Evolutionary conservation across 2,797 vertebrate genomes (phyloP), one percentile per base, ranked within the genome.

Genomic region (Erethizon dorsatum): DNA sequence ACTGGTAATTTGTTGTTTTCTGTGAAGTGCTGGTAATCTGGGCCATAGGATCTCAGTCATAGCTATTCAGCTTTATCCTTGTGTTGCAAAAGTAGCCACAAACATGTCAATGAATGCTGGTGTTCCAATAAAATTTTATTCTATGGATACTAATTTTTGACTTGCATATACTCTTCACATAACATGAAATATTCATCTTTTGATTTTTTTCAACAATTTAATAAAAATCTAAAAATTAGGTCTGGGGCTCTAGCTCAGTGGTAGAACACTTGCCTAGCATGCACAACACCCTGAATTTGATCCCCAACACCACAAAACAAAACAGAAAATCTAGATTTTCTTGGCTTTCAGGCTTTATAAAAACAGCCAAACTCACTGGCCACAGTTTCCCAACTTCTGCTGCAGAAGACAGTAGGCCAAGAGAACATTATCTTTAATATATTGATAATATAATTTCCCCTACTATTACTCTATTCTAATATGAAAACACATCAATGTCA

Each of bases 71-170:
- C 33, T 88, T 63, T 83, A 50, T 80, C 37, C 56, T 71, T 82
- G 54, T 22, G 12, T 63, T 75, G 52, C 78, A 85, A 94, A 92
- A 83, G 67, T 28, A 88, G 33, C 69, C 65, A 71, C n/a, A 91
- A 69, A 78, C 15, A 37, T 65, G 33, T 83, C 90, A 63, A 67
- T 91, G 37, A 95, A 52, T 56, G 73, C 31, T 13, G 5, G 13
- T 93, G 79, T 97, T 41, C 65, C 91, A 59, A 26, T 83, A 85
- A 88, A 85, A 90, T 50, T 54, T 63, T 82, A 93, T 90, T 69
- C 18, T 96, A 73, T 77, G 12, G 56, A 83, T n/a, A 54, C 50
- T 88, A 18, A 88, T n/a, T 93, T 69, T 77, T 91, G 71, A 85
- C 45, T 83, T 93, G 83, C 6, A 47, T 88, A 28, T 94, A 52